These are phyloP conservation scores for Marmota monax DNA, from an alignment of 2,113 vertebrate genomes.

Conservation along the genomic window DNA sequence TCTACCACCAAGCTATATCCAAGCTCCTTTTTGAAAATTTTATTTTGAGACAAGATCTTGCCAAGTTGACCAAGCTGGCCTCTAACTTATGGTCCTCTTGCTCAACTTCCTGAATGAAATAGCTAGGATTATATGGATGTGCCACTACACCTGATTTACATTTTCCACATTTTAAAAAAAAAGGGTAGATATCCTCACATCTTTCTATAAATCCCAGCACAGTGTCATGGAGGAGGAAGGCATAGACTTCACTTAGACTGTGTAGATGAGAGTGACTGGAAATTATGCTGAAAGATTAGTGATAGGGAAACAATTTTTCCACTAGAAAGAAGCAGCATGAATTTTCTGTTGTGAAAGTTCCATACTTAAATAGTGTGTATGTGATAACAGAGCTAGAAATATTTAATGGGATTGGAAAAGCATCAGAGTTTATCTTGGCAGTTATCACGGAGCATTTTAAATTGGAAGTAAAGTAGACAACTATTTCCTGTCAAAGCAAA, in stretches of 20 bases:
- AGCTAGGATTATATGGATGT: not conserved
- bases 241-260: not conserved
- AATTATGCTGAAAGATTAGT: not conserved
- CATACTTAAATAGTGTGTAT: not conserved
- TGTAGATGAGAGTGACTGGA: not conserved
- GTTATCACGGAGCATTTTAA: conserved; percentile 56
- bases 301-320: not conserved
- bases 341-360: conserved; percentile 16
- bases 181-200: not conserved
- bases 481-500: conserved; percentile 8
- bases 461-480: conserved; percentile 47
- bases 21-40: not conserved
- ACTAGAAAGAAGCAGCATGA: conserved; percentile 8
- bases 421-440: not conserved
- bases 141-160: not conserved
- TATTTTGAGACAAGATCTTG: not conserved
- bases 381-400: conserved; percentile 23
- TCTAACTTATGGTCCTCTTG: not conserved
- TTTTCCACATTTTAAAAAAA: not conserved
- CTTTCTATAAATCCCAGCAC: not conserved
- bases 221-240: not conserved
- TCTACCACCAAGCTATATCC: not conserved
- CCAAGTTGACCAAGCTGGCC: not conserved
- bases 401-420: not conserved
- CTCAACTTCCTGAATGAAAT: not conserved